Base-by-base conservation (phyloP, 2,888 invertebrate genomes). In the Leptarthrus brevirostris region DNA sequence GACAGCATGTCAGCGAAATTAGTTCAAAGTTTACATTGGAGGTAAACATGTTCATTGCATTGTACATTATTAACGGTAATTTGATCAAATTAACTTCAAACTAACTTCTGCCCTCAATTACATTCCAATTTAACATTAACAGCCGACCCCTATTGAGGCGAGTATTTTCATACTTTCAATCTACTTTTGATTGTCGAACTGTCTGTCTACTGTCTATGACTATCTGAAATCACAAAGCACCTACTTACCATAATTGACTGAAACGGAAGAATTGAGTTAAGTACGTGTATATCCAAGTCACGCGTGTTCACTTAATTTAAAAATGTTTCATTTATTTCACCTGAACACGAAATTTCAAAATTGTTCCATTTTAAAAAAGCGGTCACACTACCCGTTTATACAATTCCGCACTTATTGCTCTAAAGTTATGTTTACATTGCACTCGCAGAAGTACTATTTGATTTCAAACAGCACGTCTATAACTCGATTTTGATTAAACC, bases 11-110 rank as follows among this genome's bases (percentile, higher is more conserved):
- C 58, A 36, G 34, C 20, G 36, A 58, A 34, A 58, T 58, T 58
- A 58, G 36, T 8, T n/a, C 34, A n/a, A 36, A 18, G 20, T 36
- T 58, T 40, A 16, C 36, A 40, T 34, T 18, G 58, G 16, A 8
- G 34, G 16, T 58, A n/a, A 58, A 36, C 34, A 36, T 20, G 34
- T 0, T 3, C 20, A 20, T 36, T 12, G 53, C 22, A 10, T 34
- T 36, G 36, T 58, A 58, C 34, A 58, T 58, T 36, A 58, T 58
- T 58, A 34, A 58, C 16, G 36, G 30, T 58, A 58, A 58, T 58
- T 58, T 34, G 58, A 58, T 16, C 18, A 58, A 58, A 58, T 36
- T 58, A 36, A 18, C 58, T n/a, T 26, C 18, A 36, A 58, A 58
- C 36, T 58, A 20, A 58, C 20, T 58, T 16, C 14, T 16, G 34